These are phyloP conservation scores for Crocallis elinguaria DNA, from an alignment of 2,888 invertebrate species.

Conservation along the genomic window DNA sequence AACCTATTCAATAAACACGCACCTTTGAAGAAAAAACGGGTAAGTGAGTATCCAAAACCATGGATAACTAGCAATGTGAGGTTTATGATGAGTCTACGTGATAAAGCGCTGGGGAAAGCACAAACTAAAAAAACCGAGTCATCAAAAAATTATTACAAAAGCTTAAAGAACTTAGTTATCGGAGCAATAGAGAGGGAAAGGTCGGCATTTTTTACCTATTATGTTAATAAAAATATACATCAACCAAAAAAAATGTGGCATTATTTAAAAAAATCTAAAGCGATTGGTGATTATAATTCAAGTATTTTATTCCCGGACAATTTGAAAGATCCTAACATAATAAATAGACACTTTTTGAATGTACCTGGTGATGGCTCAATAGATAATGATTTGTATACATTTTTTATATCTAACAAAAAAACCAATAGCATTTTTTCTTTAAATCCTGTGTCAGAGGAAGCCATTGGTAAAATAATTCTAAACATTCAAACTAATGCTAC, in stretches of 20 bases:
- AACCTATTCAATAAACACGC: background rate
- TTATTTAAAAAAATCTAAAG: background rate
- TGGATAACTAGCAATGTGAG: conserved; percentile 1
- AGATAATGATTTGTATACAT: too few relatives aligned
- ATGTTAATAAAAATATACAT: conserved; percentile 2
- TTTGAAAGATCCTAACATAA: background rate
- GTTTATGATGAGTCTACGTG: background rate
- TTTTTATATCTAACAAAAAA: too few relatives aligned
- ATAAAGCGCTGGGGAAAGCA: background rate
- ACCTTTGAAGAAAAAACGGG: background rate
- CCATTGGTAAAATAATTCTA: too few relatives aligned
- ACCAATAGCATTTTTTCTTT: too few relatives aligned
- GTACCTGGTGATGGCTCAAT: too few relatives aligned
- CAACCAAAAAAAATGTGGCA: conserved; percentile 1
- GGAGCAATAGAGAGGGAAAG: background rate
- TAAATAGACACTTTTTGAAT: background rate
- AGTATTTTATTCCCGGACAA: background rate
- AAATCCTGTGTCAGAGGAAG: too few relatives aligned
- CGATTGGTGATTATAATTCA: background rate
- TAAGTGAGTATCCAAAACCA: background rate
- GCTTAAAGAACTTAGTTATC: background rate
- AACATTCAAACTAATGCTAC: too few relatives aligned
- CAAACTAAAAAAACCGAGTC: background rate
- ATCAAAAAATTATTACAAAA: conserved; percentile 2
- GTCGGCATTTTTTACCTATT: conserved; percentile 3